Conservation (phyloP, 2,113 vertebrate genomes). For the Boulengeromyrus knoepffleri region DNA sequence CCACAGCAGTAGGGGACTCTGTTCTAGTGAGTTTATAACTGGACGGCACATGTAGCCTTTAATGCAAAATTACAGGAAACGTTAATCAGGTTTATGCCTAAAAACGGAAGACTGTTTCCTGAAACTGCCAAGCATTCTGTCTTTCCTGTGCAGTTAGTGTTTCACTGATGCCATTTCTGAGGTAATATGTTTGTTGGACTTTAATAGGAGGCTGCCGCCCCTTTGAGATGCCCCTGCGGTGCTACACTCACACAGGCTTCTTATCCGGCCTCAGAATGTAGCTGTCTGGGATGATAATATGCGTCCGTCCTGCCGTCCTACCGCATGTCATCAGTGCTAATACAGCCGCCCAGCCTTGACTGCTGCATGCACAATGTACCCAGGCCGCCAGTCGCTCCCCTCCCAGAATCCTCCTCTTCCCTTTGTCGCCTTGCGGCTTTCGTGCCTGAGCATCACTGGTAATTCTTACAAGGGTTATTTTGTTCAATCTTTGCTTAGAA, state of each 20-base stretch:
- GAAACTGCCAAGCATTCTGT: neutral
- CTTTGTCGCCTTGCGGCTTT: neutral
- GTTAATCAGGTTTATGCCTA: neutral
- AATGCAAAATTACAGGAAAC: neutral
- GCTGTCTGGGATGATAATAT: conserved; percentile 1
- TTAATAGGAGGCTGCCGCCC: neutral
- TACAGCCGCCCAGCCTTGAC: neutral
- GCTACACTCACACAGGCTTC: neutral
- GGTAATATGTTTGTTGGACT: neutral
- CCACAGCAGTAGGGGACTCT: neutral
- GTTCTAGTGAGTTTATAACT: neutral
- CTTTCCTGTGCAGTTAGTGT: neutral
- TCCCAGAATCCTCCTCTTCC: neutral
- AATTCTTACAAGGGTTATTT: neutral
- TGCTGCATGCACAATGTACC: neutral
- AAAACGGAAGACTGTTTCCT: neutral
- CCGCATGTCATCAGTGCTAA: neutral
- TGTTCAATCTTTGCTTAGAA: neutral
- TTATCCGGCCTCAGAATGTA: neutral
- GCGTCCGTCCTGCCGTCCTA: neutral
- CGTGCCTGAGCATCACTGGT: neutral
- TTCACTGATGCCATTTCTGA: neutral
- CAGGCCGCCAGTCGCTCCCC: neutral
- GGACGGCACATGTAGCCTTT: neutral
- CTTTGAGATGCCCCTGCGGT: neutral